Evolutionary conservation across 1,140 invertebrate genomes (phyloP), one percentile per base, ranked within the genome.

Genomic region (Bombus consobrinus): DNA sequence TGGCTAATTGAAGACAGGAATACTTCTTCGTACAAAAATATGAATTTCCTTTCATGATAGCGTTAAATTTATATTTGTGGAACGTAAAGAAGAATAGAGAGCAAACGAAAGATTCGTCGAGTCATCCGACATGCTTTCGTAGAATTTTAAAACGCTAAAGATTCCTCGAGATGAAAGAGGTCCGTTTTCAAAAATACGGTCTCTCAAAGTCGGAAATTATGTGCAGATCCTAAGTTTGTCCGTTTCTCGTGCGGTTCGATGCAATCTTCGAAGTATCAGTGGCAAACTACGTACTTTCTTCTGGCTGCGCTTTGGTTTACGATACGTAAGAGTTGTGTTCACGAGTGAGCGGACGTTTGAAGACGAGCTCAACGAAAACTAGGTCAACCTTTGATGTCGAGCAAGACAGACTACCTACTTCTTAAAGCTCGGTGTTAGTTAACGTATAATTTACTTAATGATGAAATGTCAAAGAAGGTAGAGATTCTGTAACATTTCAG

Each of bases 191-290:
- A 79, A 47, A 41, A 32, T 32, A 43, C 12, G 64, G 32, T 13
- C 41, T 28, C 25, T 28, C 41, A 6, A n/a, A 75, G 53, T n/a
- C 2, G 32, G 15, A 47, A 82, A 75, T 75, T 75, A 82, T 37
- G 71, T 57, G 34, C 41, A n/a, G 25, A 34, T 62, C n/a, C 9
- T 8, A 41, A n/a, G 37, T 62, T 62, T n/a, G n/a, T 22, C 22
- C 9, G n/a, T 25, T 74, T 18, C 22, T 64, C 32, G 0, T 47
- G 41, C 57, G 32, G 3, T 66, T 39, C 41, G 53, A 47, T 13
- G 53, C 71, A 53, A 82, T 82, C 72, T 75, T 66, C 69, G 34
- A 32, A 32, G 47, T 75, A 82, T 75, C 57, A 76, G 37, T 10
- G 28, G 25, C 32, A 22, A 74, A 62, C 68, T 59, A 10, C 47